phyloP scores from a whole-genome alignment of 2,888 invertebrate species.

The Lydus trimaculatus region DNA sequence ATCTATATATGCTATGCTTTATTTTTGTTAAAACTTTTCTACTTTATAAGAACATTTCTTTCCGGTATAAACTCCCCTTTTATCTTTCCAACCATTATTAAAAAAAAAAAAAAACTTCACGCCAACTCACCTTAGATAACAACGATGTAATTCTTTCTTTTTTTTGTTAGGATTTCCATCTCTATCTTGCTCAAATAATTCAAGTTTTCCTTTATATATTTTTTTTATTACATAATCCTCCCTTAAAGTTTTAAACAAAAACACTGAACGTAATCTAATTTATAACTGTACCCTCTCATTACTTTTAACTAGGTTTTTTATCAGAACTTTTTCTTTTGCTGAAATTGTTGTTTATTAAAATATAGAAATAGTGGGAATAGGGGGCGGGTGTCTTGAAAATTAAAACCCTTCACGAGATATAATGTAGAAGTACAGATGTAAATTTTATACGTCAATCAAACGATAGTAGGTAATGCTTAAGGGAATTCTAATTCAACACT shows the following conservation, averaged over 20 bases:
- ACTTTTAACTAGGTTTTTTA: neutral
- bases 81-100: conserved; percentile 54
- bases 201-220: neutral
- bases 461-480: no score
- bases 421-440: no score
- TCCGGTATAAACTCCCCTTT: conserved; percentile 53
- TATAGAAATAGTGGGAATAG: no score
- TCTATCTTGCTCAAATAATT: neutral
- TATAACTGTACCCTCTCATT: conserved; percentile 17
- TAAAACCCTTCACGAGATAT: no score
- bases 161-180: conserved; percentile 10
- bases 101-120: conserved; percentile 56
- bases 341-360: no score
- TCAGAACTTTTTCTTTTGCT: neutral
- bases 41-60: conserved; percentile 55
- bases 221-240: neutral
- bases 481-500: neutral
- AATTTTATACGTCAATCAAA: no score
- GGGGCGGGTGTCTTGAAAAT: no score
- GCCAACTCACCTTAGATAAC: conserved; percentile 48
- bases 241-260: neutral
- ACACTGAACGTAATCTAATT: conserved; percentile 15
- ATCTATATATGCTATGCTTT: conserved; percentile 46
- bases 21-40: conserved; percentile 54
- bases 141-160: conserved; percentile 44